Conservation (phyloP, 2,797 vertebrate species). For the Melanogrammus aeglefinus region DNA sequence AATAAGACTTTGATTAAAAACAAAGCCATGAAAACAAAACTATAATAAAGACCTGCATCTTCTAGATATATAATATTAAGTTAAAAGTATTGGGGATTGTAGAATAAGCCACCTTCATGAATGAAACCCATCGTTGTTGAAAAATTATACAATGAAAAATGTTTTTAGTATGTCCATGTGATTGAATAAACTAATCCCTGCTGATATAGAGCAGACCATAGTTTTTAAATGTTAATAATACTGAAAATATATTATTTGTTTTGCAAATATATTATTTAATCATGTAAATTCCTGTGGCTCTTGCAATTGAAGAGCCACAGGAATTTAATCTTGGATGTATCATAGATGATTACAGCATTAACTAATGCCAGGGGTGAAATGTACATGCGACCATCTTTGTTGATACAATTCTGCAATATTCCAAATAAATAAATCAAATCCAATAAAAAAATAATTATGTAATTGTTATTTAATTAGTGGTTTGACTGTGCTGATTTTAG, state of each 20-base stretch:
- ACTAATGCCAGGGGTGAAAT: not conserved
- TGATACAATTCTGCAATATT: not conserved
- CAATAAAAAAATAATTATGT: not conserved
- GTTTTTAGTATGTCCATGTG: not conserved
- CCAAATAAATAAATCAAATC: not conserved
- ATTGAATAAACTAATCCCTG: not conserved
- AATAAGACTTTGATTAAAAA: constrained; percentile 9
- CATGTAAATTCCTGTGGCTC: not conserved
- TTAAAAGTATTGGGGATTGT: not conserved
- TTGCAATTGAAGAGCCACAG: not conserved
- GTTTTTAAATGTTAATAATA: not conserved
- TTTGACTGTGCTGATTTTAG: not conserved
- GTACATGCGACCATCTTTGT: not conserved
- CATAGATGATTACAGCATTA: not conserved
- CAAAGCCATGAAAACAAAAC: constrained; percentile 1
- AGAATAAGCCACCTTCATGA: not conserved
- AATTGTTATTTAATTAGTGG: not conserved
- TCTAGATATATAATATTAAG: too few species aligned
- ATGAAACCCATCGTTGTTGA: not conserved
- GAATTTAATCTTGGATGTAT: not conserved
- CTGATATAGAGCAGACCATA: not conserved
- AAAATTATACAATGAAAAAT: not conserved
- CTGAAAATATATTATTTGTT: not conserved
- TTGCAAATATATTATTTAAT: not conserved
- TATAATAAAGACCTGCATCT: not conserved